phyloP scores from a whole-genome alignment of 1,140 invertebrate genomes.

The Drosophila subobscura region DNA sequence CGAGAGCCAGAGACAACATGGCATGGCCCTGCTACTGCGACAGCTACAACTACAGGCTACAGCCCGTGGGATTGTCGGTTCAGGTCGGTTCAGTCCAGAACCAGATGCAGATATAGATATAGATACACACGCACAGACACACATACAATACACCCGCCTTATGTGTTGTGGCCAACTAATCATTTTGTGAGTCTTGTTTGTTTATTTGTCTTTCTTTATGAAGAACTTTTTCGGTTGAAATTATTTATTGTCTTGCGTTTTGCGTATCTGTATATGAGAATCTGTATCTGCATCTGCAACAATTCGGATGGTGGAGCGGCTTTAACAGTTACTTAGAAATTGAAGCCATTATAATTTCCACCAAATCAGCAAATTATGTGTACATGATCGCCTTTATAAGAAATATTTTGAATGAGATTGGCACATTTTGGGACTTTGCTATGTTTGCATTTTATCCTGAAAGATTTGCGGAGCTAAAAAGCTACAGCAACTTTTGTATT shows the following conservation, averaged over 20 bases:
- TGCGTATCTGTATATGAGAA: slow-evolving; percentile 22
- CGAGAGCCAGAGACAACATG: slow-evolving; percentile 18
- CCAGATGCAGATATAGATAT: slow-evolving; percentile 48
- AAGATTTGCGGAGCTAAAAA: no score
- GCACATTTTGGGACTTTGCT: background rate
- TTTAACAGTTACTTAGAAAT: slow-evolving; percentile 29
- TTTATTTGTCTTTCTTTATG: slow-evolving; percentile 62
- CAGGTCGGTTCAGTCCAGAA: slow-evolving; percentile 27
- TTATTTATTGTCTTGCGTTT: slow-evolving; percentile 56
- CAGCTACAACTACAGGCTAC: slow-evolving; percentile 22
- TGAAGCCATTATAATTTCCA: slow-evolving; percentile 11
- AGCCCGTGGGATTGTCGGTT: slow-evolving; percentile 57
- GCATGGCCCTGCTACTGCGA: slow-evolving; percentile 36
- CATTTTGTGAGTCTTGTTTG: slow-evolving; percentile 71
- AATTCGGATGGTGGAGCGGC: slow-evolving; percentile 16
- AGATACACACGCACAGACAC: slow-evolving; percentile 32
- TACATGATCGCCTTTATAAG: background rate
- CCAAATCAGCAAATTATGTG: slow-evolving; percentile 21
- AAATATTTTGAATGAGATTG: no score
- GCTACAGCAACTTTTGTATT: no score
- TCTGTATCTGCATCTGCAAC: slow-evolving; percentile 6
- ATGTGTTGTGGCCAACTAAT: slow-evolving; percentile 69
- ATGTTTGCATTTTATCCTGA: background rate
- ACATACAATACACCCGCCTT: slow-evolving; percentile 22
- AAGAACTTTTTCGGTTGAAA: slow-evolving; percentile 63